A percentile compares a stretch with the other conserved stretches of the same genome.
These are phyloP conservation scores for Synodontis membranacea DNA, from an alignment of 2,113 vertebrate genomes.

Conservation along the genomic window DNA sequence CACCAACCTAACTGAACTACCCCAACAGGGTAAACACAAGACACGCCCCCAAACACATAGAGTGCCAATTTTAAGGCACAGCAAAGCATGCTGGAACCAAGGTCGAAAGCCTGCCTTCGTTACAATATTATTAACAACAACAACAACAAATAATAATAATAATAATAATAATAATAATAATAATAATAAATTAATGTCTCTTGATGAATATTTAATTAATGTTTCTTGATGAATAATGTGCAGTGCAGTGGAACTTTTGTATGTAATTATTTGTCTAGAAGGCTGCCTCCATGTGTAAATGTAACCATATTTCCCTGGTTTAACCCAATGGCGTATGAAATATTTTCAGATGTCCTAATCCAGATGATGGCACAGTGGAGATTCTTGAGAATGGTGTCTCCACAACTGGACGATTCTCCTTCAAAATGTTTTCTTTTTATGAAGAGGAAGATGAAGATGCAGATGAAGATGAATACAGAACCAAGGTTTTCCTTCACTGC, in stretches of 20 bases:
- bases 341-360: conserved; percentile 66
- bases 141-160: too few relatives aligned
- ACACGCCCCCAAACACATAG: too few relatives aligned
- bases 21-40: too few relatives aligned
- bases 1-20: too few relatives aligned
- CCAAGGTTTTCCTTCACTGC: conserved; percentile 68
- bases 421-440: conserved; percentile 67
- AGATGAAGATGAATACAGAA: too few relatives aligned
- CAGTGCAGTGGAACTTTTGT: background rate
- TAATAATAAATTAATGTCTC: too few relatives aligned
- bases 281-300: background rate
- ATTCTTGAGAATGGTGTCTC: conserved; percentile 65
- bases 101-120: too few relatives aligned
- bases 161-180: too few relatives aligned
- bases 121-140: too few relatives aligned
- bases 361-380: conserved; percentile 59
- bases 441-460: conserved; percentile 41
- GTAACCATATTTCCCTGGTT: background rate
- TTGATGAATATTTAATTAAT: background rate
- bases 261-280: background rate
- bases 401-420: conserved; percentile 66
- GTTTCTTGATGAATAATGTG: background rate
- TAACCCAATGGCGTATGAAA: background rate
- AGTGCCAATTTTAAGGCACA: too few relatives aligned
- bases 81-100: too few relatives aligned